Percentiles rank a stretch among this genome's conserved stretches.
phyloP scores from a whole-genome alignment of 1,140 invertebrate species.

The Temnothorax longispinosus region DNA sequence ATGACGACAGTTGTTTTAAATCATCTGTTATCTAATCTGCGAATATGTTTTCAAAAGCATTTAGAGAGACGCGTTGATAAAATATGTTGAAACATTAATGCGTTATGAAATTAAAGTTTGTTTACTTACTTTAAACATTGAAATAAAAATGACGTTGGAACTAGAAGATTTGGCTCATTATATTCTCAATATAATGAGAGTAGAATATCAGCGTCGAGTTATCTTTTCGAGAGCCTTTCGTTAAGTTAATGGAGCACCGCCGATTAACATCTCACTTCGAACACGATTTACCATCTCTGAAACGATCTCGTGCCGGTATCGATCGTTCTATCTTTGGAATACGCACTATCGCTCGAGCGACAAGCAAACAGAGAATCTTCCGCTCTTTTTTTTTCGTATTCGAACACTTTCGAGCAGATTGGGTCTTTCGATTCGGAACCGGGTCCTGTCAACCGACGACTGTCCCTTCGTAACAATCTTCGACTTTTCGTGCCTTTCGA shows the following conservation, averaged over 20 bases:
- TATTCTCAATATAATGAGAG: background rate
- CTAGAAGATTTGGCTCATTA: background rate
- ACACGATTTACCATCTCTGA: slow-evolving; percentile 43
- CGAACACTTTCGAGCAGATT: slow-evolving; percentile 69
- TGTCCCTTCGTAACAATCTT: slow-evolving; percentile 56
- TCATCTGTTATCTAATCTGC: slow-evolving; percentile 45
- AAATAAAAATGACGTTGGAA: background rate
- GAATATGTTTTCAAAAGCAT: slow-evolving; percentile 15
- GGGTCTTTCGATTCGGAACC: slow-evolving; percentile 71
- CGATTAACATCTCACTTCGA: slow-evolving; percentile 45
- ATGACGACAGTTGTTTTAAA: slow-evolving; percentile 38
- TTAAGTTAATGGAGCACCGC: slow-evolving; percentile 23
- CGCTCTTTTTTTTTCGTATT: slow-evolving; percentile 64
- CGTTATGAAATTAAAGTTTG: background rate
- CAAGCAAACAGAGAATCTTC: background rate
- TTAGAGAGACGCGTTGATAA: slow-evolving; percentile 17
- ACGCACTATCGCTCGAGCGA: slow-evolving; percentile 23
- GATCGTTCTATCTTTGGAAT: slow-evolving; percentile 64
- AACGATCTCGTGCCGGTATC: slow-evolving; percentile 61
- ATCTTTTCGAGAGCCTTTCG: background rate
- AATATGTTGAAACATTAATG: slow-evolving; percentile 4
- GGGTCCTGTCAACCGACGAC: slow-evolving; percentile 67
- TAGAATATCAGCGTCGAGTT: background rate
- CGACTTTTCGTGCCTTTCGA: slow-evolving; percentile 62
- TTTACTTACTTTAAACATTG: background rate